Percentiles rank a stretch among this genome's conserved stretches.
phyloP scores from a whole-genome alignment of 1,140 invertebrate genomes.

The Grapholita molesta region DNA sequence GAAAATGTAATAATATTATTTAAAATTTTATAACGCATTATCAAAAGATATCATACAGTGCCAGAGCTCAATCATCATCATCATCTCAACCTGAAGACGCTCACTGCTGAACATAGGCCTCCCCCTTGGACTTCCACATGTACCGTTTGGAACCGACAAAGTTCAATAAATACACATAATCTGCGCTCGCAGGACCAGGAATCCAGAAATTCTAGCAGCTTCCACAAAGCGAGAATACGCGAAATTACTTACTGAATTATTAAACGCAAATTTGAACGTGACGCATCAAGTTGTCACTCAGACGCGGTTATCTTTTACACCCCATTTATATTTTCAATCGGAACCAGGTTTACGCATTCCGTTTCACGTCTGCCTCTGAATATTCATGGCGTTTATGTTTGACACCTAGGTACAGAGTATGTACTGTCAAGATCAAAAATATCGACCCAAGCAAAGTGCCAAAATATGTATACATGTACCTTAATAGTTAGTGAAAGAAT shows the following conservation, averaged over 20 bases:
- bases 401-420: not conserved
- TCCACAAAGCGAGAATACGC: not conserved
- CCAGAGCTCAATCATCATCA: too few species aligned
- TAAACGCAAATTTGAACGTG: constrained; percentile 2
- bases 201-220: not conserved
- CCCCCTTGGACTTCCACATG: too few species aligned
- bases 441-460: too few species aligned
- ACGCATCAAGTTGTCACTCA: constrained; percentile 7
- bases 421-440: not conserved
- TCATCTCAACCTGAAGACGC: too few species aligned
- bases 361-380: not conserved
- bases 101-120: too few species aligned
- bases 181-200: not conserved
- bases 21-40: too few species aligned
- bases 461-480: too few species aligned
- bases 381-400: not conserved
- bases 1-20: too few species aligned
- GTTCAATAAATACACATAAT: too few species aligned
- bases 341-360: not conserved
- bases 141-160: too few species aligned
- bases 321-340: constrained; percentile 6
- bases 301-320: not conserved
- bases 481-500: too few species aligned
- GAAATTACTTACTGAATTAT: constrained; percentile 9
- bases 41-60: too few species aligned